Evolutionary conservation across 2,888 invertebrate genomes (phyloP).

Genomic region (Heliconius ismenius): DNA sequence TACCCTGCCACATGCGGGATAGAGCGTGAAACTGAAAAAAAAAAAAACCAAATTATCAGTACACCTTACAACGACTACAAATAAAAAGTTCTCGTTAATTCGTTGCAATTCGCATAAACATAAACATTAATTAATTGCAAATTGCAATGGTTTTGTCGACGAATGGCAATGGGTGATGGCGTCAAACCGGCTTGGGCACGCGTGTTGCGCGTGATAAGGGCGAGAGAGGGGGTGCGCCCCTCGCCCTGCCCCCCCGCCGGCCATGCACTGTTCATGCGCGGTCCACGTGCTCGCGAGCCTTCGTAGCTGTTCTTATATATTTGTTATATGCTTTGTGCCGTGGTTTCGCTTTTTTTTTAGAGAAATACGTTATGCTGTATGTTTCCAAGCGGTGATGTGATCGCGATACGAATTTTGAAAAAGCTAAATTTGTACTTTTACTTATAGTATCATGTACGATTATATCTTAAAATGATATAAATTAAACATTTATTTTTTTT

Average conservation of each 20-base stretch:
- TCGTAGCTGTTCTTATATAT: conserved; percentile 54
- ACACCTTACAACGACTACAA: neutral
- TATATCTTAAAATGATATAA: no score
- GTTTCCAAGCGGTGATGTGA: neutral
- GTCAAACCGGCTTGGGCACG: conserved; percentile 63
- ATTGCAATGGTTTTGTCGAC: conserved; percentile 29
- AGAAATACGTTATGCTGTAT: neutral
- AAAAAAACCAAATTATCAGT: no score
- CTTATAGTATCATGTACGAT: neutral
- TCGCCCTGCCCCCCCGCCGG: conserved; percentile 29
- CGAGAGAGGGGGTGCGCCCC: conserved; percentile 41
- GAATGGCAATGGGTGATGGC: conserved; percentile 19
- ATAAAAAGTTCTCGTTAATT: conserved; percentile 4
- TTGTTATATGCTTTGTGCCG: neutral
- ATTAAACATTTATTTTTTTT: no score
- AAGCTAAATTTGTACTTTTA: neutral
- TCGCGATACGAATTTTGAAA: neutral
- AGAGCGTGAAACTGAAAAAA: no score
- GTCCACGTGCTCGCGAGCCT: conserved; percentile 67
- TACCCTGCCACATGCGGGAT: no score
- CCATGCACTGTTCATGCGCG: conserved; percentile 70
- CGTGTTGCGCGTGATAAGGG: conserved; percentile 48
- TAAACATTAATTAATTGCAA: conserved; percentile 26
- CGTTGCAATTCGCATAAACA: conserved; percentile 12
- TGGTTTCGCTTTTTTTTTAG: neutral